phyloP scores from a whole-genome alignment of 2,113 vertebrate species.

The Neolamprologus brichardi region DNA sequence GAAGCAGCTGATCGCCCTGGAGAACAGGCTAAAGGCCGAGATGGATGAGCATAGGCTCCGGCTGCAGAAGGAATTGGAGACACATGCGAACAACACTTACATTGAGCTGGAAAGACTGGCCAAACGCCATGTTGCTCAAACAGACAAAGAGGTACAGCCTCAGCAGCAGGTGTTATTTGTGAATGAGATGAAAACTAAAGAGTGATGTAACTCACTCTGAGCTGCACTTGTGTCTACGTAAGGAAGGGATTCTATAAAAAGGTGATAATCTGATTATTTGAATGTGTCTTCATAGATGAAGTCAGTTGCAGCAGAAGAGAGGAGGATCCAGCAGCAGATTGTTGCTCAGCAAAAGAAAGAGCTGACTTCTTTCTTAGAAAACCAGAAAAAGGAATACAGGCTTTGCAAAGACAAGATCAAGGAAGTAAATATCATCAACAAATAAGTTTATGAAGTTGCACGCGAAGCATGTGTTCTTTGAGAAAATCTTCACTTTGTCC shows the following conservation, averaged over 20 bases:
- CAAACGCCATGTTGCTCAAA: slow-evolving; percentile 93
- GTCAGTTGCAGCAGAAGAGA: slow-evolving; percentile 88
- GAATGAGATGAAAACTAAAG: background rate
- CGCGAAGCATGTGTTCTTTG: background rate
- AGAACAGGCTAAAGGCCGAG: slow-evolving; percentile 99
- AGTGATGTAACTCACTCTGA: background rate
- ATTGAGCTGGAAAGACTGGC: slow-evolving; percentile 98
- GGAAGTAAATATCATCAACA: slow-evolving; percentile 72
- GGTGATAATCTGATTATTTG: background rate
- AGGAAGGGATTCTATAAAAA: background rate
- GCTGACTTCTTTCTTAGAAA: slow-evolving; percentile 94
- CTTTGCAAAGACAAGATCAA: slow-evolving; percentile 99
- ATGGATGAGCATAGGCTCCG: slow-evolving; percentile 99
- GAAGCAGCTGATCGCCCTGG: slow-evolving; percentile 99
- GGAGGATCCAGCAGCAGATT: slow-evolving; percentile 99
- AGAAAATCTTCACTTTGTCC: background rate
- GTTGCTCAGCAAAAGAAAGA: slow-evolving; percentile 98
- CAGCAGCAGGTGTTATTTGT: background rate
- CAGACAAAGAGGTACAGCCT: slow-evolving; percentile 89
- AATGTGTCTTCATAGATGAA: slow-evolving; percentile 81
- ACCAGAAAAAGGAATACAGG: slow-evolving; percentile 98
- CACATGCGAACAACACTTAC: slow-evolving; percentile 97
- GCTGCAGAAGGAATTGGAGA: slow-evolving; percentile 99
- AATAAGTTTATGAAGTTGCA: background rate
- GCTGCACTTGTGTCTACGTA: background rate